Base-by-base conservation (phyloP, 2,888 invertebrate species). In the Amaurobius ferox region DNA sequence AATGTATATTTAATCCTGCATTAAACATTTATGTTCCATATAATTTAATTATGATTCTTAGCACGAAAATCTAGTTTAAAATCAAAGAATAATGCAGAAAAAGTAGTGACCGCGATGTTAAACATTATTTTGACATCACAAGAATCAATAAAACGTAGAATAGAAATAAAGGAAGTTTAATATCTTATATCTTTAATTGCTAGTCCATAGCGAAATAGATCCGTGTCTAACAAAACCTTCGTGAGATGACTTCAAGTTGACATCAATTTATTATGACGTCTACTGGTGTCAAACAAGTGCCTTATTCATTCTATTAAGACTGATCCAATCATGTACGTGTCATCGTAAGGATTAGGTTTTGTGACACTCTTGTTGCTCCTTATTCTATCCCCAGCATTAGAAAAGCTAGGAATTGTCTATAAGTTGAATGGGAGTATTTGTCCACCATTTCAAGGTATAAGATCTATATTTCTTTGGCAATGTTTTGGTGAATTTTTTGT, bases 321-420 rank as follows among this genome's bases (percentile, higher is more conserved):
- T 73, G 73, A 80, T 80, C 73, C 73, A 80, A 80, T 80, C 80
- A 80, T 67, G 73, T 67, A 29, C 28, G 39, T 73, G 73, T 80
- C 80, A 73, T 55, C 66, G 72, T 11, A 29, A 39, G 67, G 73
- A 73, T 79, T 79, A 79, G 72, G 64, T 19, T 30, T 2, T 44
- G 2, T 64, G 64, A 64, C 29, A 55, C 55, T 55, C 23, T 55
- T 19, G 23, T 16, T 5, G 3, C 23, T 55, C 23, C 23, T 23
- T 3, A 19, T 55, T 11, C 55, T 16, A 2, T 44, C 16, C 16
- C 9, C 44, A 9, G 44, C 44, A 9, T 2, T 44, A 16, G 9
- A 55, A 55, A 55, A 55, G 55, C 23, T 23, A 23, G 55, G 55
- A 55, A 2, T 55, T 55, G 6, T 23, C 23, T 1, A 16, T 16